Conservation (phyloP, 2,888 invertebrate genomes). For the Spisula solida region DNA sequence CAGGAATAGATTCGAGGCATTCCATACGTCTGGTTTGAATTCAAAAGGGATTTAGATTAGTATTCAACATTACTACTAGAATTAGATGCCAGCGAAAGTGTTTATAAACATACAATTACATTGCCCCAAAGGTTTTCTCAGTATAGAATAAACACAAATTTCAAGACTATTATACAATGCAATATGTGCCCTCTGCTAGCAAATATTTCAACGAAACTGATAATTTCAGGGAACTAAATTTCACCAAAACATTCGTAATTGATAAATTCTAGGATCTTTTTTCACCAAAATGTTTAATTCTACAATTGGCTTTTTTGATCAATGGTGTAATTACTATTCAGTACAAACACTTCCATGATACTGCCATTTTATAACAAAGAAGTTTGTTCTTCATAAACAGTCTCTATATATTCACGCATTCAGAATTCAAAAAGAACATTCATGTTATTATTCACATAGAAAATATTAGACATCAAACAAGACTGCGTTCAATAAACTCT, state of each 20-base stretch:
- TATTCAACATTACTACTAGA: slow-evolving; percentile 1
- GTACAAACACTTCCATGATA: background rate
- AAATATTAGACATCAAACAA: too few relatives aligned
- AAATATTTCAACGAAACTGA: too few relatives aligned
- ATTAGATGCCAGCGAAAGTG: slow-evolving; percentile 2
- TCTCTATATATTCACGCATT: background rate
- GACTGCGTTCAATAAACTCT: too few relatives aligned
- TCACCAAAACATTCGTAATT: too few relatives aligned
- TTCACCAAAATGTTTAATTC: background rate
- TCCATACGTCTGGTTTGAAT: slow-evolving; percentile 23
- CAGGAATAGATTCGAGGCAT: background rate
- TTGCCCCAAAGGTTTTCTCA: background rate
- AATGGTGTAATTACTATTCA: slow-evolving; percentile 11
- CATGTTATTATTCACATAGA: too few relatives aligned
- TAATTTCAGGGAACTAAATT: too few relatives aligned
- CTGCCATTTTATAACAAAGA: background rate
- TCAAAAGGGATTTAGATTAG: slow-evolving; percentile 23
- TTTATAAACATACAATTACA: slow-evolving; percentile 22
- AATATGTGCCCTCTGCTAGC: background rate
- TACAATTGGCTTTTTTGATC: background rate
- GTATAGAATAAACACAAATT: background rate
- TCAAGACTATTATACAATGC: background rate
- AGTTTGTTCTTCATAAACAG: background rate
- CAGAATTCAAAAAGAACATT: background rate
- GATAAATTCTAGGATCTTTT: background rate